phyloP scores from a whole-genome alignment of 2,113 vertebrate species.

The Aythya baeri region DNA sequence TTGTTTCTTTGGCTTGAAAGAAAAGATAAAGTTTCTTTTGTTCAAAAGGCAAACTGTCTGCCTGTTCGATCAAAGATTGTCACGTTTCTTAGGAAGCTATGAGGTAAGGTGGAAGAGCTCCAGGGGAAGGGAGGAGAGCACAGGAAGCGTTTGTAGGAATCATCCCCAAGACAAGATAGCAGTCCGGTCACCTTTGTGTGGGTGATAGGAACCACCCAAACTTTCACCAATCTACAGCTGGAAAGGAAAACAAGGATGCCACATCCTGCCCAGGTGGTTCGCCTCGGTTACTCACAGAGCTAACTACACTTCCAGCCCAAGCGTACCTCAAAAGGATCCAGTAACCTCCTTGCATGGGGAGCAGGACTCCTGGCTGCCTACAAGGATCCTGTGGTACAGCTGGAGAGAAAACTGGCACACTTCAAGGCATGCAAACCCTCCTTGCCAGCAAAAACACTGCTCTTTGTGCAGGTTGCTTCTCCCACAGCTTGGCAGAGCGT shows the following conservation, averaged over 20 bases:
- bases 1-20: neutral
- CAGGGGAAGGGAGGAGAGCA: neutral
- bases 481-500: accelerated
- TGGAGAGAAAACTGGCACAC: no score
- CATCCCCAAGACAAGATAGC: neutral
- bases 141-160: neutral
- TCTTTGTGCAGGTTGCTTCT: accelerated
- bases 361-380: accelerated
- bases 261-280: neutral
- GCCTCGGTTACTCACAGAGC: accelerated
- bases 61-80: neutral
- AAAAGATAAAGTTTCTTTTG: accelerated
- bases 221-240: neutral
- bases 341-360: accelerated
- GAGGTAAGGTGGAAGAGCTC: neutral
- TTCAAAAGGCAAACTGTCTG: neutral
- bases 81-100: neutral
- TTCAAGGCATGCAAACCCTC: accelerated
- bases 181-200: neutral
- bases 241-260: neutral
- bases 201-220: neutral
- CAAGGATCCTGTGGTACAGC: neutral
- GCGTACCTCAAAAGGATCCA: neutral
- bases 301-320: neutral
- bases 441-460: accelerated